A percentile compares a stretch with the other conserved stretches of the same genome.
phyloP scores from a whole-genome alignment of 2,888 invertebrate genomes.

The Rotaria sp. region DNA sequence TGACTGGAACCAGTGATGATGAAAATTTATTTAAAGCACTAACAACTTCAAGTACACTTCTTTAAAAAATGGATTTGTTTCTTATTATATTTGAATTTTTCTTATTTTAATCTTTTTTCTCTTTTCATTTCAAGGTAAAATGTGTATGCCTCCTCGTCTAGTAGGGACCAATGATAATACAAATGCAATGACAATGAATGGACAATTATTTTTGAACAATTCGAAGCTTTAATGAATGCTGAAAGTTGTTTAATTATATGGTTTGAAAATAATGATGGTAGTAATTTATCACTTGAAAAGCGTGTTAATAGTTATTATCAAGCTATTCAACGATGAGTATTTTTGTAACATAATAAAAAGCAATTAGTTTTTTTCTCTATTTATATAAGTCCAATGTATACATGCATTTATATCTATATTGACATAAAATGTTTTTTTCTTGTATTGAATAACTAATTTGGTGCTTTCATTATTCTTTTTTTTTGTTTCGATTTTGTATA shows the following conservation, averaged over 20 bases:
- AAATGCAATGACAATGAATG: neutral
- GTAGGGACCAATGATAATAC: neutral
- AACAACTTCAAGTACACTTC: constrained; percentile 2
- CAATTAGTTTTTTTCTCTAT: neutral
- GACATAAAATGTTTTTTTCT: neutral
- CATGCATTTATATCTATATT: neutral
- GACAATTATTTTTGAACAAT: constrained; percentile 10
- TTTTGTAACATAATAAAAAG: neutral
- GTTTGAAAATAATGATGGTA: neutral
- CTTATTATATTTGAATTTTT: neutral
- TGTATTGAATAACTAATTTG: neutral
- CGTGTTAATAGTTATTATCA: neutral
- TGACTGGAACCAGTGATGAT: neutral
- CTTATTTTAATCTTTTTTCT: neutral
- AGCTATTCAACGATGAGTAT: neutral
- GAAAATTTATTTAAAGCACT: constrained; percentile 18
- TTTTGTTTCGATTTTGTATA: neutral
- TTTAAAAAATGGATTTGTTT: neutral
- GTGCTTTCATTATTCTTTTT: neutral
- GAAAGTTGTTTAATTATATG: neutral
- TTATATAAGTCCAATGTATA: neutral
- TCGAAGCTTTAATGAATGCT: neutral
- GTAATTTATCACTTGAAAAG: neutral
- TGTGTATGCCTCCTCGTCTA: neutral
- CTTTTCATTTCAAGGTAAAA: neutral